These are phyloP conservation scores for Heliocidaris erythrogramma DNA, from an alignment of 35 echinoderm and acorn worm genomes.

Conservation along the genomic window DNA sequence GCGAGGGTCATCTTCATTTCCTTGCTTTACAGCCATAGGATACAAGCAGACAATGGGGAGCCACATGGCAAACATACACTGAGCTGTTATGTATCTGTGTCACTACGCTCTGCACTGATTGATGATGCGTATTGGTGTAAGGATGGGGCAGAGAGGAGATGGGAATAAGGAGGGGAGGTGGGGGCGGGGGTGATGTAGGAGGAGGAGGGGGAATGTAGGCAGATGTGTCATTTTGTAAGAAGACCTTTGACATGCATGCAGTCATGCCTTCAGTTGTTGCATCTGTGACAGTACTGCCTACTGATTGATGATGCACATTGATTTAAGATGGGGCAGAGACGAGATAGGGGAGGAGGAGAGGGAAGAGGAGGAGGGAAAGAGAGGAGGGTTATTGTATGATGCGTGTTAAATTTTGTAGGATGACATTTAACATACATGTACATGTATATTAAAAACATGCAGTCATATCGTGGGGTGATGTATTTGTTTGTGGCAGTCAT, in stretches of 20 bases:
- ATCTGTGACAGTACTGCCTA: neutral
- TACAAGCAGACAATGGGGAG: neutral
- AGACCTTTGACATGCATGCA: neutral
- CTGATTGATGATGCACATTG: neutral
- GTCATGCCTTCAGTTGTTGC: neutral
- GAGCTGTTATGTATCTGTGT: neutral
- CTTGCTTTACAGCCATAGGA: neutral
- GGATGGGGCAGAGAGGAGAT: neutral
- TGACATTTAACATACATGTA: neutral
- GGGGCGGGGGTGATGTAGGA: neutral
- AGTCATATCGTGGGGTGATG: too few relatives aligned
- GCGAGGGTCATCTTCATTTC: conserved; percentile 15
- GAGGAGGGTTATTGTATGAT: neutral
- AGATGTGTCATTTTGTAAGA: neutral
- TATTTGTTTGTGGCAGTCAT: too few relatives aligned
- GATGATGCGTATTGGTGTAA: neutral
- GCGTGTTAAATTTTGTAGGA: neutral
- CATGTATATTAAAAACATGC: too few relatives aligned
- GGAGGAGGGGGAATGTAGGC: neutral
- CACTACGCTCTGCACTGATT: neutral
- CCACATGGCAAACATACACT: neutral
- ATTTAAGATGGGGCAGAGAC: neutral
- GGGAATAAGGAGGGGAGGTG: neutral
- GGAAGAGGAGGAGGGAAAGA: neutral
- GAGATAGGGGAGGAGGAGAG: neutral